A percentile compares a stretch with the other conserved stretches of the same genome.
These are phyloP conservation scores for Helogale parvula DNA, from an alignment of 2,113 vertebrate species.

Conservation along the genomic window DNA sequence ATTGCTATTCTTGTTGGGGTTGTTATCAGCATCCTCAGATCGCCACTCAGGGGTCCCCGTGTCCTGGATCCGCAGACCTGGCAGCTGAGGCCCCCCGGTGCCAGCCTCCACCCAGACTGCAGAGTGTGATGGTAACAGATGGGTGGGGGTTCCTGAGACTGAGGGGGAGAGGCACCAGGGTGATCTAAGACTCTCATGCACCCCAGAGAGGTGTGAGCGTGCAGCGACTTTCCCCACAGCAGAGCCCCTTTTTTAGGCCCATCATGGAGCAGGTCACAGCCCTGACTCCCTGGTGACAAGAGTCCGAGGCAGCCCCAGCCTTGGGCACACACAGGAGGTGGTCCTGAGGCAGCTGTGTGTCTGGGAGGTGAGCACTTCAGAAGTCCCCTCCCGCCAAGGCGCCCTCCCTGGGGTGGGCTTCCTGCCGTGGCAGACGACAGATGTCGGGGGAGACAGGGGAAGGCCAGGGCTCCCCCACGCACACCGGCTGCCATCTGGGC, in stretches of 20 bases:
- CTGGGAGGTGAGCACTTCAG: conserved; percentile 66
- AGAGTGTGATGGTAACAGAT: not conserved
- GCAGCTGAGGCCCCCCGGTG: not conserved
- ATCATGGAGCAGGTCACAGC: not conserved
- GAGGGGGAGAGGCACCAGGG: not conserved
- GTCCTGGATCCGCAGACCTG: not conserved
- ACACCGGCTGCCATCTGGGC: conserved; percentile 81
- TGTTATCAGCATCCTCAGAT: not conserved
- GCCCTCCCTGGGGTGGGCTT: conserved; percentile 69
- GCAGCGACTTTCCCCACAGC: fast-evolving
- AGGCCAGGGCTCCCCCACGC: conserved; percentile 52
- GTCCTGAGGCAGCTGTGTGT: conserved; percentile 63
- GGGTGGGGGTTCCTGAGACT: not conserved
- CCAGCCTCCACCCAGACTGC: not conserved
- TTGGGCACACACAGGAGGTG: not conserved
- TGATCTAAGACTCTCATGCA: not conserved
- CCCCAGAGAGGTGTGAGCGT: not conserved
- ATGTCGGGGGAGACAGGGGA: conserved; percentile 66
- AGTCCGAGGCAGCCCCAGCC: not conserved
- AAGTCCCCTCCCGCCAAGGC: conserved; percentile 57
- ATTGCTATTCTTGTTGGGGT: not conserved
- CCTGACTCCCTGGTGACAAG: not conserved
- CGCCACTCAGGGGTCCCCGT: fast-evolving
- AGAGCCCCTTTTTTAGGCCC: not conserved
- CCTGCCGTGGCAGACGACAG: conserved; percentile 71